Conservation (phyloP, 1,140 invertebrate species). For the Eriosoma lanigerum region DNA sequence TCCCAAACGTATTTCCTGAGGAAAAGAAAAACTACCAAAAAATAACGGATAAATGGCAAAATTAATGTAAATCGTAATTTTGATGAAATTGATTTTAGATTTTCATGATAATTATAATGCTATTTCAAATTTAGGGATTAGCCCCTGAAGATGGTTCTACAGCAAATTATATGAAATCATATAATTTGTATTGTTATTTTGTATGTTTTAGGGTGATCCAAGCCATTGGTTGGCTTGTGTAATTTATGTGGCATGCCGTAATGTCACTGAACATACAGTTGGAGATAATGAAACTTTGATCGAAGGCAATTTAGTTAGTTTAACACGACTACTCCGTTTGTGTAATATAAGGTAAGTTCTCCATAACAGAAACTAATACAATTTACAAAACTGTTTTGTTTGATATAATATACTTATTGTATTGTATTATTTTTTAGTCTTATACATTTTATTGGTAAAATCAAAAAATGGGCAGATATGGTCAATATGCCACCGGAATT, state of each 20-base stretch:
- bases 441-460: slow-evolving; percentile 94
- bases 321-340: slow-evolving; percentile 82
- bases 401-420: slow-evolving; percentile 33
- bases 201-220: slow-evolving; percentile 75
- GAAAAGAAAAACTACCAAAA: too few relatives aligned
- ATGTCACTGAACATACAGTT: slow-evolving; percentile 77
- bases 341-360: slow-evolving; percentile 80
- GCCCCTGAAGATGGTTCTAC: too few relatives aligned
- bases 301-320: slow-evolving; percentile 88
- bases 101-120: too few relatives aligned
- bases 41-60: too few relatives aligned
- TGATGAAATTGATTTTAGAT: too few relatives aligned
- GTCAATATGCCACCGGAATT: slow-evolving; percentile 83
- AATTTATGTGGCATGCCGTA: slow-evolving; percentile 86
- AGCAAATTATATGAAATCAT: too few relatives aligned
- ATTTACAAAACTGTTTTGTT: not conserved
- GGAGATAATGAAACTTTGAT: slow-evolving; percentile 68
- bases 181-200: slow-evolving; percentile 3
- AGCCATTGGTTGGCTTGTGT: slow-evolving; percentile 94
- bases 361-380: not conserved
- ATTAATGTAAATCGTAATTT: too few relatives aligned
- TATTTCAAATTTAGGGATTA: too few relatives aligned
- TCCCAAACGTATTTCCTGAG: too few relatives aligned
- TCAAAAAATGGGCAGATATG: slow-evolving; percentile 96
- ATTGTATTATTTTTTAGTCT: slow-evolving; percentile 71